Evolutionary conservation across 2,888 invertebrate species (phyloP), one percentile per base, ranked within the genome.

Genomic region (Microdon myrmicae): DNA sequence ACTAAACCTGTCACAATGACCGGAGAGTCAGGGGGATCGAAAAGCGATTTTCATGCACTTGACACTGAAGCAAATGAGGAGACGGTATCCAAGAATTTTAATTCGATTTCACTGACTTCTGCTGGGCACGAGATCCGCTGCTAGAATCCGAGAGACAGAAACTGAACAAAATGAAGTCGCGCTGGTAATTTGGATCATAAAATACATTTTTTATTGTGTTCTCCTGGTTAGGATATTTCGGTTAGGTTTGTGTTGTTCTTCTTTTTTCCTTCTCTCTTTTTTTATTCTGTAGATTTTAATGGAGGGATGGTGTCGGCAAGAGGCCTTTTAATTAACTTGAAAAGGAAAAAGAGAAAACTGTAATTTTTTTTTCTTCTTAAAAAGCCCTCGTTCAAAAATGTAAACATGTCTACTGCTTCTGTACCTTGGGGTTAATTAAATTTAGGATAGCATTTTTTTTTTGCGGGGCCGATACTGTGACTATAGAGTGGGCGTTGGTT

Each of bases 321-420:
- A 54, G 39, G 39, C 39, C 38, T 31, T 29, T 49, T 61, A 61
- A 61, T 55, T 61, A 49, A 32, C 32, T n/a, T n/a, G n/a, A n/a
- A n/a, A n/a, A n/a, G n/a, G n/a, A n/a, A n/a, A n/a, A n/a, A n/a
- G n/a, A n/a, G n/a, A n/a, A n/a, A n/a, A n/a, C n/a, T n/a, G n/a
- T n/a, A n/a, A n/a, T n/a, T n/a, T n/a, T n/a, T n/a, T n/a, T n/a
- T n/a, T n/a, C n/a, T n/a, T n/a, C n/a, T n/a, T n/a, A n/a, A n/a
- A n/a, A n/a, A n/a, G n/a, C n/a, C n/a, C n/a, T n/a, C n/a, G n/a
- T n/a, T n/a, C n/a, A n/a, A n/a, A n/a, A n/a, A n/a, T n/a, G n/a
- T n/a, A n/a, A n/a, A n/a, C n/a, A n/a, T n/a, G n/a, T n/a, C n/a
- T n/a, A n/a, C n/a, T n/a, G n/a, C n/a, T n/a, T n/a, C n/a, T n/a